These are phyloP conservation scores for Gymnopithys bicolor DNA, from an alignment of 2,797 vertebrate genomes.

Conservation along the genomic window DNA sequence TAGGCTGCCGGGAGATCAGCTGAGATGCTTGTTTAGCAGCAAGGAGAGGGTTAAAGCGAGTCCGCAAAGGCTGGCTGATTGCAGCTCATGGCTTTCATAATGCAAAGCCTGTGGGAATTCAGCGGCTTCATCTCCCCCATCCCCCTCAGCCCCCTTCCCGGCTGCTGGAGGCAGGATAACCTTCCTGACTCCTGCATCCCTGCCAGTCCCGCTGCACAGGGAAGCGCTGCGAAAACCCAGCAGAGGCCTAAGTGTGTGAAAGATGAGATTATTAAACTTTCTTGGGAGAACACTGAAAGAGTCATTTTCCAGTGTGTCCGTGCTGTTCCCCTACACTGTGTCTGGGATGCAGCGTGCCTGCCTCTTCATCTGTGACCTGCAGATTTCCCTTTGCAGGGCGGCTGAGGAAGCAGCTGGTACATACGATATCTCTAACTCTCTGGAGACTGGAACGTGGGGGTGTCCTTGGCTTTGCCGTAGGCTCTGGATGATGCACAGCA, in stretches of 20 bases:
- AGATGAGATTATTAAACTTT: constrained; percentile 55
- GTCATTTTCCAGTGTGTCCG: neutral
- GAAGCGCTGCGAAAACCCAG: neutral
- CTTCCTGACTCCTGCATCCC: neutral
- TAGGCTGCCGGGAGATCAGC: rapidly evolving
- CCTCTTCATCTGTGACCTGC: constrained; percentile 33
- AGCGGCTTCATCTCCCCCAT: neutral
- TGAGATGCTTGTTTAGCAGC: neutral
- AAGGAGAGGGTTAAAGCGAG: constrained; percentile 43
- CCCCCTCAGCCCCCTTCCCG: neutral
- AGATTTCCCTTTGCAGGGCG: neutral
- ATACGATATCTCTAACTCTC: neutral
- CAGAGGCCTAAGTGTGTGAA: neutral
- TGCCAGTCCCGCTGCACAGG: neutral
- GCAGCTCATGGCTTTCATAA: constrained; percentile 58
- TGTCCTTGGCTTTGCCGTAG: neutral
- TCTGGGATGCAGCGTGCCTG: neutral
- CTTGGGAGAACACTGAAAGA: neutral
- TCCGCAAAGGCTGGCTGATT: neutral
- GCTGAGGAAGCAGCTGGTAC: constrained; percentile 49
- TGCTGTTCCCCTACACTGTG: neutral
- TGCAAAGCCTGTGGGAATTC: constrained; percentile 51
- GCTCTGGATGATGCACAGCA: neutral
- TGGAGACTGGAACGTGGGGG: neutral
- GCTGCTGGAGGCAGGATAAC: constrained; percentile 17